Evolutionary conservation across 2,888 invertebrate genomes (phyloP).

Genomic region (Aphrophora alni): DNA sequence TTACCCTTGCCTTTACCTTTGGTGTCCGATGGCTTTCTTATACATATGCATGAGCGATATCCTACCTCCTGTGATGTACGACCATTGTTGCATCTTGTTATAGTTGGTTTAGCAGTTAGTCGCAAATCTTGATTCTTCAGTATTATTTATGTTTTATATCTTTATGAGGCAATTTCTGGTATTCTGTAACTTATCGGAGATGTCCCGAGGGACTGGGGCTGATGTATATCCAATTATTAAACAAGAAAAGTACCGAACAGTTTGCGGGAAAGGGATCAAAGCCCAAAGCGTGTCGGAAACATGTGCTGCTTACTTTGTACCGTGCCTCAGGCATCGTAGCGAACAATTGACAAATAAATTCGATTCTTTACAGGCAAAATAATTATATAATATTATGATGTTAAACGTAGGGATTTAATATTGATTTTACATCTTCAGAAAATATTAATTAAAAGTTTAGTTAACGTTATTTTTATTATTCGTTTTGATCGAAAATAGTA

Average conservation of each 20-base stretch:
- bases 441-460: too few species aligned
- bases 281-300: neutral
- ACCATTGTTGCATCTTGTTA: conserved; percentile 41
- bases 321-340: neutral
- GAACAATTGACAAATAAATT: neutral
- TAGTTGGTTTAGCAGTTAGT: conserved; percentile 21
- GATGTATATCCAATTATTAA: neutral
- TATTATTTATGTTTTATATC: neutral
- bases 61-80: conserved; percentile 29
- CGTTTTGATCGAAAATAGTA: too few species aligned
- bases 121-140: neutral
- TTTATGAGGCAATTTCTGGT: too few species aligned
- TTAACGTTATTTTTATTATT: too few species aligned
- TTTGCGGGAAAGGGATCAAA: neutral
- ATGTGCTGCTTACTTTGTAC: neutral
- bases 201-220: neutral
- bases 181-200: too few species aligned
- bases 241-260: neutral
- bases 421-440: too few species aligned
- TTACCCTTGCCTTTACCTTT: conserved; percentile 36
- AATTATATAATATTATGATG: too few species aligned
- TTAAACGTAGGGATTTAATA: too few species aligned
- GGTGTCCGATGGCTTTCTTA: conserved; percentile 35
- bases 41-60: conserved; percentile 36
- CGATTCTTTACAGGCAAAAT: neutral